Base-by-base conservation (phyloP, 2,113 vertebrate genomes). In the Zeus faber region DNA sequence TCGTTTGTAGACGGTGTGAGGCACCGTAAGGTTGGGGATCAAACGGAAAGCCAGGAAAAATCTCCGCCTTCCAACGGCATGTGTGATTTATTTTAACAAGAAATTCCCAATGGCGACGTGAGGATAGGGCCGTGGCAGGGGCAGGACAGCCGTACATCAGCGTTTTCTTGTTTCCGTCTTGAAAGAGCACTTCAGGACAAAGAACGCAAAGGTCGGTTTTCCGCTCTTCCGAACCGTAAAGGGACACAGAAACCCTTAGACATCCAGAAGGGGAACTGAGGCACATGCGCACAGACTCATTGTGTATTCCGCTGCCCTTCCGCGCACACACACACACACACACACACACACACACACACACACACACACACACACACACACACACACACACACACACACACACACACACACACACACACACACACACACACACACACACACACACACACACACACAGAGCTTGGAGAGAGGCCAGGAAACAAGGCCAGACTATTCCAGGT, bases 401-500 rank as follows among this genome's bases (percentile, higher is more conserved):
- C 31, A 21, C 41, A 35, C 40, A 17, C 54, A 57, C 26, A 57
- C 8, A 46, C 47, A 29, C 35, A 24, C 7, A 23, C 54, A 2
- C 31, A 55, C 49, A 58, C 50, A 52, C 52, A 24, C 56, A 43
- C 58, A 58, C 59, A 55, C 69, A 58, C 55, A 71, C 54, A 55
- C 25, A 54, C 33, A 59, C 50, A 17, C 9, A 47, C 24, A 49
- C 46, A 7, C 24, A 11, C 22, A 29, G 52, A 1, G 73, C 82
- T 82, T 54, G 56, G 64, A 64, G 83, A 65, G 59, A 83, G 78
- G 67, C 73, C 58, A 71, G 58, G 55, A 48, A 83, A 75, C 21
- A n/a, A 56, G 72, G 76, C 70, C 80, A 83, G 82, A 77, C 71
- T 71, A 74, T 79, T 83, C 77, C 82, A 86, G 80, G 80, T 82